phyloP scores from a whole-genome alignment of 2,888 invertebrate genomes.

The Machimus atricapillus region DNA sequence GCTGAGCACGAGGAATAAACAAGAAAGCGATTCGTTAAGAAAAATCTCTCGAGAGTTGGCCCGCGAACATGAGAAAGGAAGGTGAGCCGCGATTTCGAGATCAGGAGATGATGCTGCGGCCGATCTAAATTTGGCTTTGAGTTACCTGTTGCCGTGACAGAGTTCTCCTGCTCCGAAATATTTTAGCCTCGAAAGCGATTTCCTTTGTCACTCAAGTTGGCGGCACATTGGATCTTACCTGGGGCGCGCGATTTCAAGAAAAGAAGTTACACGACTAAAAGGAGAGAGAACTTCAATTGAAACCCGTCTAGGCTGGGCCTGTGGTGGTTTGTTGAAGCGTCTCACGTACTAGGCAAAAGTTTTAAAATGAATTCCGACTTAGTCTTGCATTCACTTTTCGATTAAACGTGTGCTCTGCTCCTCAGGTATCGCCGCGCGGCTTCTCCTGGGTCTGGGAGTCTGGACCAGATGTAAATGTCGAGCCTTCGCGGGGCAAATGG shows the following conservation, averaged over 20 bases:
- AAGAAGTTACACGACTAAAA: neutral
- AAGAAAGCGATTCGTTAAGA: neutral
- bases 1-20: neutral
- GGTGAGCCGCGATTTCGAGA: neutral
- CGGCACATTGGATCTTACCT: conserved; percentile 3
- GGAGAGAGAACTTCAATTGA: conserved; percentile 19
- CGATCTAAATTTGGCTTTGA: conserved; percentile 13
- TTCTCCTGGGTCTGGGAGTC: neutral
- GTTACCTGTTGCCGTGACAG: neutral
- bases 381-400: conserved; percentile 39
- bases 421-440: neutral
- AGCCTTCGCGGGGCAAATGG: conserved; percentile 24
- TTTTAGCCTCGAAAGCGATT: neutral
- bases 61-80: neutral
- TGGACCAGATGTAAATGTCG: conserved; percentile 19
- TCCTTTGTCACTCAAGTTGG: conserved; percentile 6
- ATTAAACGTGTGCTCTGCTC: conserved; percentile 1
- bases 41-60: conserved; percentile 11
- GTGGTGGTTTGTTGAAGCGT: conserved; percentile 3
- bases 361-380: conserved; percentile 24
- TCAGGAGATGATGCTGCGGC: neutral
- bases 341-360: conserved; percentile 25
- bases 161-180: neutral
- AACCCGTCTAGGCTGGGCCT: conserved; percentile 25
- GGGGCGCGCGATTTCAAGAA: neutral